Percentiles rank a stretch among this genome's conserved stretches.
Conservation (phyloP, 2,113 vertebrate species). For the Mionectes macconnelli region DNA sequence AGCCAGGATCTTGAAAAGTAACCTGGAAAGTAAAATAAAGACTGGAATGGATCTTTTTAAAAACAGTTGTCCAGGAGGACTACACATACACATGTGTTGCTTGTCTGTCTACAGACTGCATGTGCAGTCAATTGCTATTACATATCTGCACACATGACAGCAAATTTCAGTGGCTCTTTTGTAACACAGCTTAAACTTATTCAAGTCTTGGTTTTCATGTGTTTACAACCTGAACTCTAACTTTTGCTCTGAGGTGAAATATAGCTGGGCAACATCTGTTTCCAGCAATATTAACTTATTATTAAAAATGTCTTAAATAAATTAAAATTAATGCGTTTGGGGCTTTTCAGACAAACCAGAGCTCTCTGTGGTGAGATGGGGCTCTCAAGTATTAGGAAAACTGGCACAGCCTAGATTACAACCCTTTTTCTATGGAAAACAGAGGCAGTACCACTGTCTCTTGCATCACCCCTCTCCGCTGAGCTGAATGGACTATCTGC, state of each 20-base stretch:
- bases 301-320: constrained; percentile 18
- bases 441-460: background rate
- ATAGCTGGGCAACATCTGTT: background rate
- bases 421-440: background rate
- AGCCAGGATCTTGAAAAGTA: background rate
- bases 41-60: background rate
- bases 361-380: background rate
- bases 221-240: constrained; percentile 15
- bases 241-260: constrained; percentile 2
- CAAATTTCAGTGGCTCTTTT: background rate
- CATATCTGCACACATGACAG: background rate
- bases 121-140: background rate
- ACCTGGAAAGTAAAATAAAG: background rate
- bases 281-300: constrained; percentile 2
- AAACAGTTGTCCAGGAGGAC: background rate
- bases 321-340: background rate
- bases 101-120: background rate
- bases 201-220: constrained; percentile 13
- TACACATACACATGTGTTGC: fast-evolving
- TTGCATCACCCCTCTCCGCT: background rate
- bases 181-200: background rate
- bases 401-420: background rate
- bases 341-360: background rate
- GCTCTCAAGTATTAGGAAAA: background rate
- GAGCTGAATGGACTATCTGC: background rate